Evolutionary conservation across 2,113 vertebrate genomes (phyloP), one percentile per base, ranked within the genome.

Genomic region (Trogon melanurus): DNA sequence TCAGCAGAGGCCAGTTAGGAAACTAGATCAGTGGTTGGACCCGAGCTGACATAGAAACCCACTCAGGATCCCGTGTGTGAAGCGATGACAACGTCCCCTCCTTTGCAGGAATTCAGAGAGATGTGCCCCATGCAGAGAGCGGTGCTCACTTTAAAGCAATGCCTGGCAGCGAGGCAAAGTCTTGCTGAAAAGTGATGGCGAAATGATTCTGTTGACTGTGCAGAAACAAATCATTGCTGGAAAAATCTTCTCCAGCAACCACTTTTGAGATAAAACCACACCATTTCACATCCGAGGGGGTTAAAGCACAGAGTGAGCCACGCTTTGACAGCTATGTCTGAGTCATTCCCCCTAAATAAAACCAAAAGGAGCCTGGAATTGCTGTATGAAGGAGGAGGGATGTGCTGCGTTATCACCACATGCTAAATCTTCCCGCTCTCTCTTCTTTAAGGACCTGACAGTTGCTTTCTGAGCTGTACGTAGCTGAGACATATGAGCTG

Each of bases 41-140:
- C 8, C 0, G 30, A 67, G 45, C 20, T 56, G 76, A 47, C 32
- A 2, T 34, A 88, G 53, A 53, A 9, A 8, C 2, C 3, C 11
- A 16, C 72, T n/a, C 80, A 57, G n/a, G 72, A 38, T 15, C 14
- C 32, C 2, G 0, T 5, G 32, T 32, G n/a, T 1, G 4, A 20
- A 84, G 32, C 0, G 1, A 4, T 22, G 32, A n/a, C 32, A 71
- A 32, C 0, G 0, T 26, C 53, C 36, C 25, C 54, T 30, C 8
- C n/a, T 75, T 13, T 32, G 32, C 15, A 3, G 1, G 11, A 48
- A 38, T 47, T 26, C 9, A 5, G 32, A 38, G 79, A n/a, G 41
- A 14, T 0, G 3, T 15, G 26, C 7, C 64, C 45, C 3, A 0
- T 16, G 20, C 23, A 13, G 27, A 21, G 53, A 58, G 12, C 0